These are phyloP conservation scores for Maniola hyperantus DNA, from an alignment of 2,888 invertebrate species.

Conservation along the genomic window DNA sequence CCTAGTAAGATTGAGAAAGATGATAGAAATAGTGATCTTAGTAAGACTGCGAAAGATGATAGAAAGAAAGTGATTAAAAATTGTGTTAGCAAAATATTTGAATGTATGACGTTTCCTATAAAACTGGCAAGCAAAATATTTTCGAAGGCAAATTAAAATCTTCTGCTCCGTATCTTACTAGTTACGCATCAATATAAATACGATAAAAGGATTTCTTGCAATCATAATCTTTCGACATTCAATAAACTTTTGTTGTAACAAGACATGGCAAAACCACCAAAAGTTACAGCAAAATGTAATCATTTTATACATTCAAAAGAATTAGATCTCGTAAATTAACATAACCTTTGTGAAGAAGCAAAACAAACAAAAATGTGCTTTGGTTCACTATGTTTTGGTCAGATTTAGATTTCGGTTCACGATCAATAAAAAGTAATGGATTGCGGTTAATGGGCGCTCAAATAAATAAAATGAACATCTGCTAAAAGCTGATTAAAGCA, in stretches of 20 bases:
- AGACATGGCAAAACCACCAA: neutral
- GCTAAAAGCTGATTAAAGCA: neutral
- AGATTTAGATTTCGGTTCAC: slow-evolving; percentile 1
- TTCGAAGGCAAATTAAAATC: neutral
- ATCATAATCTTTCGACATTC: neutral
- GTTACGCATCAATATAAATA: too few species aligned
- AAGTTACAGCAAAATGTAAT: neutral
- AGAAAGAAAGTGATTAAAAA: too few species aligned
- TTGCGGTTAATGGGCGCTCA: neutral
- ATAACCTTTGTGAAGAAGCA: neutral
- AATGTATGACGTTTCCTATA: neutral
- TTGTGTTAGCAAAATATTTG: too few species aligned
- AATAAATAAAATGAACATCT: slow-evolving; percentile 5
- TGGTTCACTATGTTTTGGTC: slow-evolving; percentile 1
- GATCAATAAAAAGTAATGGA: slow-evolving; percentile 9
- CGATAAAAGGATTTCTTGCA: too few species aligned
- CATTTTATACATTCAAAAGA: neutral
- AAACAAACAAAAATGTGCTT: slow-evolving; percentile 1
- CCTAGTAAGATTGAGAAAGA: too few species aligned
- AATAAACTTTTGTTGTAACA: neutral
- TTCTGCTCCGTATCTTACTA: neutral
- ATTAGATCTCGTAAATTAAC: neutral
- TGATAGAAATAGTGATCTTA: too few species aligned
- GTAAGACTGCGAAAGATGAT: too few species aligned
- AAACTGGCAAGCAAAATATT: neutral